These are phyloP conservation scores for Odontamblyopus rebecca DNA, from an alignment of 2,797 vertebrate genomes.

Conservation along the genomic window DNA sequence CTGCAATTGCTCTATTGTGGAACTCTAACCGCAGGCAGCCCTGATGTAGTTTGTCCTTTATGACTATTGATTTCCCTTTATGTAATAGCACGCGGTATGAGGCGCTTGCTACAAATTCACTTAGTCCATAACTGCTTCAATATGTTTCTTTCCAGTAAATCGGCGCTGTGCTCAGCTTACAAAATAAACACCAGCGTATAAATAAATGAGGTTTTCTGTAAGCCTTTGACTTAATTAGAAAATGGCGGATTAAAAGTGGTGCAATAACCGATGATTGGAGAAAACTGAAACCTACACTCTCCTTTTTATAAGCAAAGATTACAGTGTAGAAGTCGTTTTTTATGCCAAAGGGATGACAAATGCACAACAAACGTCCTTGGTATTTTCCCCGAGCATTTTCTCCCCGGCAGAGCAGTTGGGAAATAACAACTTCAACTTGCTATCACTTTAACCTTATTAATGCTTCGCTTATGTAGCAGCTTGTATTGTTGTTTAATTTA, in stretches of 20 bases:
- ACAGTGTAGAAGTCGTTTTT: slow-evolving; percentile 57
- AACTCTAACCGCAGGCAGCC: slow-evolving; percentile 11
- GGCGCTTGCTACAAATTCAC: slow-evolving; percentile 17
- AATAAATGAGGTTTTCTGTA: slow-evolving; percentile 37
- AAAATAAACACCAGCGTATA: slow-evolving; percentile 36
- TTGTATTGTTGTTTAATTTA: slow-evolving; percentile 40
- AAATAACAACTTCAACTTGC: slow-evolving; percentile 65
- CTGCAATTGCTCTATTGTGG: background rate
- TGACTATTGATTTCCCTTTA: slow-evolving; percentile 18
- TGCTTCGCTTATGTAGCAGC: slow-evolving; percentile 42
- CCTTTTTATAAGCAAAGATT: slow-evolving; percentile 57
- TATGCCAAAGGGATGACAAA: slow-evolving; percentile 64
- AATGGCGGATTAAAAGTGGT: slow-evolving; percentile 33
- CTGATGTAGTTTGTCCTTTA: slow-evolving; percentile 4
- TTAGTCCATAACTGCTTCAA: slow-evolving; percentile 11
- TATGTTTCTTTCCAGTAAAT: slow-evolving; percentile 19
- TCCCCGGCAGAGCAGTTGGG: slow-evolving; percentile 42
- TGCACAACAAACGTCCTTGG: slow-evolving; percentile 68
- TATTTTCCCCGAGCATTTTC: slow-evolving; percentile 58
- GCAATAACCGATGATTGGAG: slow-evolving; percentile 36
- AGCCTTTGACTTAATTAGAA: slow-evolving; percentile 50
- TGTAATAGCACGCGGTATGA: slow-evolving; percentile 9
- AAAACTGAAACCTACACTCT: slow-evolving; percentile 53
- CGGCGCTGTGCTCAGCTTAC: slow-evolving; percentile 3
- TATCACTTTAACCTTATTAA: slow-evolving; percentile 64